phyloP scores from a whole-genome alignment of 2,797 vertebrate genomes.

The Siniperca scherzeri region DNA sequence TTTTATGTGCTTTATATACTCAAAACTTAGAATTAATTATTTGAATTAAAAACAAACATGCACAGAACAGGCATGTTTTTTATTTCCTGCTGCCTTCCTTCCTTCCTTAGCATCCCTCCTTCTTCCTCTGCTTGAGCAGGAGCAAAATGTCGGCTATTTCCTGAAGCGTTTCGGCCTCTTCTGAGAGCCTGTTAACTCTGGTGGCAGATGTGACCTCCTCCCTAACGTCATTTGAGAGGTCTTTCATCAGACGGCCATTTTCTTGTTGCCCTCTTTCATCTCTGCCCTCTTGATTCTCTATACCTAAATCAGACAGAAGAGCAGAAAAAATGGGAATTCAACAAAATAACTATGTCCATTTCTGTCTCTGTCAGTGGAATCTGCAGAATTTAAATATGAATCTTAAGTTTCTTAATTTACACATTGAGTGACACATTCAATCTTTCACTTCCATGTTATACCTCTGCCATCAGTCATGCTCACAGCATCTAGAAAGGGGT shows the following conservation, averaged over 20 bases:
- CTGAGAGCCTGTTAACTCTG: constrained; percentile 43
- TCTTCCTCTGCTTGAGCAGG: constrained; percentile 71
- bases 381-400: not conserved
- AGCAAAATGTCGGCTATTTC: constrained; percentile 80
- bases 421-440: not conserved
- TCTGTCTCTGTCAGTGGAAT: not conserved
- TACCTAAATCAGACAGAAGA: constrained; percentile 38
- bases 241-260: constrained; percentile 40
- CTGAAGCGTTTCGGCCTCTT: constrained; percentile 70
- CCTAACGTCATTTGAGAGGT: constrained; percentile 18
- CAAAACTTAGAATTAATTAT: constrained; percentile 12
- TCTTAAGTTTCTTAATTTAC: not conserved
- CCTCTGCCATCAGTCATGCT: constrained; percentile 48
- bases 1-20: not conserved
- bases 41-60: not conserved
- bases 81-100: not conserved
- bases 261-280: constrained; percentile 40
- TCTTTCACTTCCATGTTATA: constrained; percentile 33
- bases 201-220: constrained; percentile 45
- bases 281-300: constrained; percentile 18
- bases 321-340: not conserved
- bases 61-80: constrained; percentile 24
- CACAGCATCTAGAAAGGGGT: constrained; percentile 3
- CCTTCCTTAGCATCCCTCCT: constrained; percentile 9
- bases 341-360: not conserved